Conservation (phyloP, 2,888 invertebrate genomes). For the Cactoblastis cactorum region DNA sequence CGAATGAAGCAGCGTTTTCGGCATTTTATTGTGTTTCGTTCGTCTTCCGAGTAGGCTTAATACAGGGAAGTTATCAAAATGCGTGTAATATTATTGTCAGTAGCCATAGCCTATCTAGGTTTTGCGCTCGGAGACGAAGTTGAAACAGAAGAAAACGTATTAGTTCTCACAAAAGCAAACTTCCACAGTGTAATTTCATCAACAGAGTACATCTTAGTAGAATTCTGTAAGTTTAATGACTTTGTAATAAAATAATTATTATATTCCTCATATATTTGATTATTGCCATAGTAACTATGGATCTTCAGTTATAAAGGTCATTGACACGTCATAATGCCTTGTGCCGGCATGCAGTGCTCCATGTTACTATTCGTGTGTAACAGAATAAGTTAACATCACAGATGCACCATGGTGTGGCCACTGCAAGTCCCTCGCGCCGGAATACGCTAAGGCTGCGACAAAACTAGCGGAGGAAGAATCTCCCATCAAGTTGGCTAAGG, state of each 20-base stretch:
- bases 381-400: conserved; percentile 36
- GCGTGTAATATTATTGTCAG: conserved; percentile 61
- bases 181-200: conserved; percentile 89
- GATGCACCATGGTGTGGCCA: conserved; percentile 99
- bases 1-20: conserved; percentile 73
- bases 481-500: conserved; percentile 93
- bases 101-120: conserved; percentile 66
- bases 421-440: conserved; percentile 98
- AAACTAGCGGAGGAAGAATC: conserved; percentile 89
- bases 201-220: conserved; percentile 93
- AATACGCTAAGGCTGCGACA: conserved; percentile 96
- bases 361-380: conserved; percentile 22
- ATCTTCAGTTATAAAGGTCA: conserved; percentile 16
- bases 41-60: conserved; percentile 59
- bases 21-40: conserved; percentile 67
- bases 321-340: conserved; percentile 34
- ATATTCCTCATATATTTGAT: conserved; percentile 8
- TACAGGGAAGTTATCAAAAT: conserved; percentile 47
- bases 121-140: conserved; percentile 82
- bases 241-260: conserved; percentile 15
- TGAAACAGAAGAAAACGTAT: conserved; percentile 90
- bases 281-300: conserved; percentile 18
- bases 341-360: conserved; percentile 26
- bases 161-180: conserved; percentile 93
- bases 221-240: conserved; percentile 95